Conservation (phyloP, 2,113 vertebrate species). For the Campylomormyrus numenius region DNA sequence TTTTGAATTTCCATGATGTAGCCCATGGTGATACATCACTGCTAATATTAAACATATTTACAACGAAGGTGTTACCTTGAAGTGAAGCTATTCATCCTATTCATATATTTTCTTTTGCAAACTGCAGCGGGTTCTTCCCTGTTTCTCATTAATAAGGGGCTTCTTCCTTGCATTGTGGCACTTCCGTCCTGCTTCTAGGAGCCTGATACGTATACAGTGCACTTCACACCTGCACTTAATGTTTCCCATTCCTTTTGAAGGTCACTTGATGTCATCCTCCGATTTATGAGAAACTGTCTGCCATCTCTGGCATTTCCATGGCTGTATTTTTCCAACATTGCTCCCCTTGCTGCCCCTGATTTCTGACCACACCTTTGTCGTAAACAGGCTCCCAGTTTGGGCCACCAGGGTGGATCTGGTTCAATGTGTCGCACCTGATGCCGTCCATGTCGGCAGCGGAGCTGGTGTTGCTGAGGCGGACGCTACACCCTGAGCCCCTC, state of each 20-base stretch:
- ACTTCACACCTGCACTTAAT: too few species aligned
- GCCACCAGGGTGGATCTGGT: conserved; percentile 56
- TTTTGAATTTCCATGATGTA: not conserved
- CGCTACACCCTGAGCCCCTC: conserved; percentile 47
- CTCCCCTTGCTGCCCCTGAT: not conserved
- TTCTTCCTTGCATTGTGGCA: too few species aligned
- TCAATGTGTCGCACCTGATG: conserved; percentile 46
- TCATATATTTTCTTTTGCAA: too few species aligned
- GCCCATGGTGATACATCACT: not conserved
- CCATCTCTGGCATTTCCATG: too few species aligned
- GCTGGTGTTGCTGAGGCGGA: conserved; percentile 54
- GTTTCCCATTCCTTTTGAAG: too few species aligned
- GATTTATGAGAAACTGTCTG: too few species aligned
- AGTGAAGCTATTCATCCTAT: not conserved
- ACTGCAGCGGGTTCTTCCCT: too few species aligned
- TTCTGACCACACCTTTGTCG: not conserved
- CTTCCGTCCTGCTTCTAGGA: too few species aligned
- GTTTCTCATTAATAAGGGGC: too few species aligned
- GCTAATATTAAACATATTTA: not conserved
- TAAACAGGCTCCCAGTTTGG: conserved; percentile 33
- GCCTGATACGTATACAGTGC: too few species aligned
- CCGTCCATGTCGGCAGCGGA: conserved; percentile 49
- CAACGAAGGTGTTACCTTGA: not conserved
- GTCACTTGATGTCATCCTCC: too few species aligned
- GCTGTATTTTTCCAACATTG: not conserved